Conservation (phyloP, 2,113 vertebrate genomes). For the Eulemur macaco region DNA sequence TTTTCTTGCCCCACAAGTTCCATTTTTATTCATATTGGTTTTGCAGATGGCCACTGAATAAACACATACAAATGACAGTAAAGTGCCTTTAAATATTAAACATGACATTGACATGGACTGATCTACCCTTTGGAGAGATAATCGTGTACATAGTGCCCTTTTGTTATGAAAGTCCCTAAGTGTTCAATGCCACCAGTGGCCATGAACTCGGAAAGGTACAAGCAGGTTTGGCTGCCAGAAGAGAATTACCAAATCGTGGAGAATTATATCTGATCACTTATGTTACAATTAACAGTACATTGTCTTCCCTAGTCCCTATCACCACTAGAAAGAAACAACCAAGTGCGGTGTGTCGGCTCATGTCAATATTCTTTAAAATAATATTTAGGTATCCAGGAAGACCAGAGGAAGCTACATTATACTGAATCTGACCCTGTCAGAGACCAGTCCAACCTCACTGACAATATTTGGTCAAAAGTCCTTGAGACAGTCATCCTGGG, state of each 20-base stretch:
- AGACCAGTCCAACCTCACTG: background rate
- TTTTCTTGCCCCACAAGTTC: constrained; percentile 47
- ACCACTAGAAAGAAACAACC: background rate
- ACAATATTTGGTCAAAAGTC: background rate
- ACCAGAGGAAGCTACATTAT: background rate
- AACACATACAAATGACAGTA: constrained; percentile 31
- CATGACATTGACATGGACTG: background rate
- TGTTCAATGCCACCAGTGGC: background rate
- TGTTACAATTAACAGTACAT: background rate
- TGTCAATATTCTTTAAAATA: background rate
- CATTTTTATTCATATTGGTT: constrained; percentile 27
- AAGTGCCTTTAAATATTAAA: constrained; percentile 67
- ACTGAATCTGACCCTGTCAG: background rate
- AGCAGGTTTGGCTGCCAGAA: background rate
- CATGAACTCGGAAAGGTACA: background rate
- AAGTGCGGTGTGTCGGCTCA: background rate
- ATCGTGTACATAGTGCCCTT: background rate
- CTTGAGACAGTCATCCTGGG: background rate
- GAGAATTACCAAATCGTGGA: background rate
- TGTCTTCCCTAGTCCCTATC: background rate
- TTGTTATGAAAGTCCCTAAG: background rate
- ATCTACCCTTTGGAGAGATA: background rate
- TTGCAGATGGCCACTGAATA: constrained; percentile 60
- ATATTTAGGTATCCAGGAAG: background rate
- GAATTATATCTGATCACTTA: background rate